Percentiles rank a stretch among this genome's conserved stretches.
These are phyloP conservation scores for Ophion obscuratus DNA, from an alignment of 2,888 invertebrate genomes.

Conservation along the genomic window DNA sequence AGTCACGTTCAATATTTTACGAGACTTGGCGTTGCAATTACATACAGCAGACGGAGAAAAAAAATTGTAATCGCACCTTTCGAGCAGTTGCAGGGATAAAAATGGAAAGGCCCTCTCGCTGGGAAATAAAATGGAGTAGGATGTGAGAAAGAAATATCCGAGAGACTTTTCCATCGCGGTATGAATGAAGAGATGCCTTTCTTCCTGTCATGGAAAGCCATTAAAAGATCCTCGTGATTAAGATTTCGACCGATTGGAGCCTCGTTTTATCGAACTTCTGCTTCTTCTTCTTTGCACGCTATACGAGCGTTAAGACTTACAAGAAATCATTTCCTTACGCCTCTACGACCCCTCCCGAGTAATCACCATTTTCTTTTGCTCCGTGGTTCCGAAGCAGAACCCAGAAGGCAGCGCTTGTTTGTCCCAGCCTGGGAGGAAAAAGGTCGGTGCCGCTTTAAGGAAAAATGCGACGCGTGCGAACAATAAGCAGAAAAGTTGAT, in stretches of 20 bases:
- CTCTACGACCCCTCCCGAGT: slow-evolving; percentile 11
- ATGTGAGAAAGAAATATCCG: not conserved
- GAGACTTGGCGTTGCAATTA: too few relatives aligned
- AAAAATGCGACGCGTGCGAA: slow-evolving; percentile 26
- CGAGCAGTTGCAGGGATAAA: not conserved
- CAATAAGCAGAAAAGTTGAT: slow-evolving; percentile 31
- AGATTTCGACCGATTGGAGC: slow-evolving; percentile 18
- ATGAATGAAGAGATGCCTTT: not conserved
- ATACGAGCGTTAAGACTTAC: slow-evolving; percentile 22
- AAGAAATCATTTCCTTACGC: slow-evolving; percentile 25
- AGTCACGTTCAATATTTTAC: too few relatives aligned
- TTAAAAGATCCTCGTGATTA: slow-evolving; percentile 21
- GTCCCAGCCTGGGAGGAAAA: slow-evolving; percentile 5
- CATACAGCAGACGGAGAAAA: not conserved
- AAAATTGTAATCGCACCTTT: not conserved
- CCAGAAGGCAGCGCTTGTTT: slow-evolving; percentile 14
- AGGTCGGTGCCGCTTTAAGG: slow-evolving; percentile 4
- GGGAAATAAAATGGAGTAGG: not conserved
- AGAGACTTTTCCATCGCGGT: not conserved
- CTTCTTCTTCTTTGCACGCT: not conserved
- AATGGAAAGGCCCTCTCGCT: not conserved
- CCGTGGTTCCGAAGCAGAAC: not conserved
- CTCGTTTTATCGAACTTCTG: slow-evolving; percentile 16
- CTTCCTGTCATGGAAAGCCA: not conserved
- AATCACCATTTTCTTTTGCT: slow-evolving; percentile 16